Evolutionary conservation across 1,140 invertebrate genomes (phyloP), one percentile per base, ranked within the genome.

Genomic region (Cyphomyrmex costatus): DNA sequence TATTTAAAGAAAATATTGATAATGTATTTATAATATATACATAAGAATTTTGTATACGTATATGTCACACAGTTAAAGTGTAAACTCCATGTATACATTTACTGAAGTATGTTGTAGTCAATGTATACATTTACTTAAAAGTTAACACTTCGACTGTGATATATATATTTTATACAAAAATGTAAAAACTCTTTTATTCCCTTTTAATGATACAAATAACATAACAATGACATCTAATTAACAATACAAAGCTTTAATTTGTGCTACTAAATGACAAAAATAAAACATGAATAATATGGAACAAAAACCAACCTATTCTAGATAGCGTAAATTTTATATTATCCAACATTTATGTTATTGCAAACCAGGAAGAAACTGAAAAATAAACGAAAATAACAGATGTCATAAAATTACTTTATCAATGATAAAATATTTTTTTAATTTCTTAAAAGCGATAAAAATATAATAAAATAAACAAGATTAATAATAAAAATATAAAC

Each of bases 361-460:
- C 88, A 89, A 93, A 92, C 70, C 88, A 90, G 86, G 89, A 91
- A 88, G 85, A 90, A 93, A 93, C 92, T 93, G 92, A 91, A 93
- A 93, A 65, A 76, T 86, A 92, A 88, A 86, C 88, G 60, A 66
- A 91, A 87, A 86, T 86, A 58, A 91, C 19, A 66, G 42, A 86
- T 42, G 60, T 27, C 56, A 68, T 21, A 79, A 80, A 71, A 84
- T 83, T 42, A 80, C 53, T 58, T n/a, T 10, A 42, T 71, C 4
- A 60, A n/a, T 24, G 16, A 74, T 0, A 74, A 5, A 77, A 83
- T n/a, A 61, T 53, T 51, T 65, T 30, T 56, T 46, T 21, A 16
- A 65, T 30, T 33, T 71, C 2, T 73, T 30, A 24, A 83, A 60
- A 74, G 8, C 21, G 21, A 60, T 58, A 49, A 58, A 58, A 21